These are phyloP conservation scores for Lacanobia oleracea DNA, from an alignment of 2,888 invertebrate genomes.

Conservation along the genomic window DNA sequence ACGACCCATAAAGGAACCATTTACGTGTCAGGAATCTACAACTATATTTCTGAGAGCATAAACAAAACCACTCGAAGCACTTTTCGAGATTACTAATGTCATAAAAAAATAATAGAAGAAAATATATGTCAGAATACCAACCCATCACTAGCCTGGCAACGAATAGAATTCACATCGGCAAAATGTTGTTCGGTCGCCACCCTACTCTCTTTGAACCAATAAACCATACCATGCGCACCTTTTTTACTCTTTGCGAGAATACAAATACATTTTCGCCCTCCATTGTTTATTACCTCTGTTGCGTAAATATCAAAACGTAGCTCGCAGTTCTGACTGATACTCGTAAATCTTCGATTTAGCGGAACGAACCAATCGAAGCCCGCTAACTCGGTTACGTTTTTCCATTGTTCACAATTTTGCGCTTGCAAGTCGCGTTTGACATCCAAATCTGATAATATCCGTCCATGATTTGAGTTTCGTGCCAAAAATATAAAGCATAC, in stretches of 20 bases:
- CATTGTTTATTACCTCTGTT: conserved; percentile 62
- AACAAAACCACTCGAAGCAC: conserved; percentile 20
- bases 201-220: conserved; percentile 41
- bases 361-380: conserved; percentile 59
- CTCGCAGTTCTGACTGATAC: conserved; percentile 60
- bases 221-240: conserved; percentile 42
- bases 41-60: conserved; percentile 17
- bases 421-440: conserved; percentile 56
- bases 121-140: conserved; percentile 24
- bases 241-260: conserved; percentile 55
- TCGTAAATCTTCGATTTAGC: conserved; percentile 65
- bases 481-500: conserved; percentile 53
- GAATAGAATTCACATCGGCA: conserved; percentile 25
- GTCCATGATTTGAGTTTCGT: conserved; percentile 57
- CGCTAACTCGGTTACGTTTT: conserved; percentile 63
- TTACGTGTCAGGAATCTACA: conserved; percentile 22
- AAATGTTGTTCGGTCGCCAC: conserved; percentile 27
- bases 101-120: conserved; percentile 23
- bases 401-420: conserved; percentile 65
- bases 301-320: conserved; percentile 62
- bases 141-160: conserved; percentile 1
- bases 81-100: conserved; percentile 24
- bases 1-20: conserved; percentile 5
- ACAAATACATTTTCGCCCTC: conserved; percentile 58
- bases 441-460: conserved; percentile 66